A percentile compares a stretch with the other conserved stretches of the same genome.
Conservation (phyloP, 1,140 invertebrate species). For the Archegozetes longisetosus region DNA sequence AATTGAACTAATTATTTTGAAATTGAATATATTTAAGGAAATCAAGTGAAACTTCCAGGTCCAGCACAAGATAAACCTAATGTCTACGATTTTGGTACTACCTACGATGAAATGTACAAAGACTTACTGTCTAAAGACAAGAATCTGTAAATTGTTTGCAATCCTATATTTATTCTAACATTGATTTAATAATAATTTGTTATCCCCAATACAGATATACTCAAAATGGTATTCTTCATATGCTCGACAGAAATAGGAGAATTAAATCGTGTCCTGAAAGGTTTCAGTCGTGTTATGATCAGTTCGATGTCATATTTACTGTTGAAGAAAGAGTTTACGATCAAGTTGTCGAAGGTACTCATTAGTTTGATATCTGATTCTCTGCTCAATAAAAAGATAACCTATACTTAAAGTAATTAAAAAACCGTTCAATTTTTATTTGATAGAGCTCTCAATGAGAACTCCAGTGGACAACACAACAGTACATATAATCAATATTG, state of each 20-base stretch:
- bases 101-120: constrained; percentile 94
- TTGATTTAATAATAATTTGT: constrained; percentile 10
- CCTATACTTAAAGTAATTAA: constrained; percentile 2
- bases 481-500: constrained; percentile 94
- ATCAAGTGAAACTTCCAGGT: constrained; percentile 76
- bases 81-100: constrained; percentile 90
- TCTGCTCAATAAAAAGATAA: constrained; percentile 2
- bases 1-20: not conserved
- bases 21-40: constrained; percentile 8
- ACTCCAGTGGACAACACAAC: constrained; percentile 46
- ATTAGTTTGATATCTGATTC: not conserved
- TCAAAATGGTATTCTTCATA: constrained; percentile 94
- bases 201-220: constrained; percentile 54
- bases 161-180: not conserved
- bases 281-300: constrained; percentile 76
- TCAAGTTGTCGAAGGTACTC: constrained; percentile 52
- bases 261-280: constrained; percentile 88
- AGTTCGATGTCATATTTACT: constrained; percentile 92
- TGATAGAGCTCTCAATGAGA: constrained; percentile 31
- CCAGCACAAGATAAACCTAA: constrained; percentile 87
- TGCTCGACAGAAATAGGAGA: constrained; percentile 90
- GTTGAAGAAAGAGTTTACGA: constrained; percentile 98
- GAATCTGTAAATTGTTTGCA: constrained; percentile 26
- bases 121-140: constrained; percentile 56
- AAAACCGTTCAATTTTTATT: constrained; percentile 9